These are phyloP conservation scores for Minunthozetes semirufus DNA, from an alignment of 2,888 invertebrate genomes.

Conservation along the genomic window DNA sequence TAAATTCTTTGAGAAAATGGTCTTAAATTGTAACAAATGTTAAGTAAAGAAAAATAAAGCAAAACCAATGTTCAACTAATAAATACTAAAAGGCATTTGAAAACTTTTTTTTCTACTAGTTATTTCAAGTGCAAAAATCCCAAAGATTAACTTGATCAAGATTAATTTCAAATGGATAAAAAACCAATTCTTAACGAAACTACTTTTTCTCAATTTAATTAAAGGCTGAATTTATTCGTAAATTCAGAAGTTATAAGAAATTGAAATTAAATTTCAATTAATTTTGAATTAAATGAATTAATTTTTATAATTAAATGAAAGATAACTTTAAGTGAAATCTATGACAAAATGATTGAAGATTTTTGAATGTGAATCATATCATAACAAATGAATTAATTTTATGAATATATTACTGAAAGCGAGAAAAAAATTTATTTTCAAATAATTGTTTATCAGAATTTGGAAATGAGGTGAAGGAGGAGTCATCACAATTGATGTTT, in stretches of 20 bases:
- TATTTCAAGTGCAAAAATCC: not conserved
- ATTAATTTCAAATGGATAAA: no score
- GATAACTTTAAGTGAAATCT: not conserved
- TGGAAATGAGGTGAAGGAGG: slow-evolving; percentile 16
- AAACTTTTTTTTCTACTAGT: not conserved
- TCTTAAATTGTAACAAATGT: not conserved
- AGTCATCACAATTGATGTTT: not conserved
- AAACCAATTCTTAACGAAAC: no score
- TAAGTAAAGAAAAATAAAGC: no score
- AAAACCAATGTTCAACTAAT: no score
- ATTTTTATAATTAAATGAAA: not conserved
- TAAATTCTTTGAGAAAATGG: not conserved
- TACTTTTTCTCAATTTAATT: not conserved
- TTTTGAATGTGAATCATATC: no score
- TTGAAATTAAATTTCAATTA: not conserved
- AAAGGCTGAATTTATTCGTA: not conserved
- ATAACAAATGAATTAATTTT: no score
- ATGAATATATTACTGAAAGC: not conserved
- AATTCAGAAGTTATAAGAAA: not conserved
- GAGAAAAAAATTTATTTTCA: not conserved
- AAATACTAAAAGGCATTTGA: not conserved
- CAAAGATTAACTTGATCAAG: no score
- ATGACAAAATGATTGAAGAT: no score
- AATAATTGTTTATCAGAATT: slow-evolving; percentile 2
- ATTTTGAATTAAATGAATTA: no score